Base-by-base conservation (phyloP, 2,888 invertebrate species). In the Meta bourneti region DNA sequence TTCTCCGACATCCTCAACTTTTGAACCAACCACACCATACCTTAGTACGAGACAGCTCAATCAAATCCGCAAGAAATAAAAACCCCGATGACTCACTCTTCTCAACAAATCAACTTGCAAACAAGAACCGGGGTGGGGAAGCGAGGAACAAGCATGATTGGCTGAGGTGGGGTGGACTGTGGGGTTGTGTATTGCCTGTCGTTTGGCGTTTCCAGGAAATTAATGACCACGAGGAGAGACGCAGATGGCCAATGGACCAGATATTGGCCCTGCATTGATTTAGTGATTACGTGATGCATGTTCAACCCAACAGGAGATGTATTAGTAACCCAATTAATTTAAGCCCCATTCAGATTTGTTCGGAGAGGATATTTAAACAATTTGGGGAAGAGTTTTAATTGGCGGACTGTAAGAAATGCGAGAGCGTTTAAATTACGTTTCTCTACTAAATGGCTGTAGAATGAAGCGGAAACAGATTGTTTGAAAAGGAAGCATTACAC, bases 191-290 rank as follows among this genome's bases (percentile, higher is more conserved):
- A 78, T 84, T 69, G 78, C 72, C 61, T 84, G 90, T 90, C 90
- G 84, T 84, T 90, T 80, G 77, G 77, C 19, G 89, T 90, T 90
- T 79, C 72, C 54, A 20, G 77, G 51, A 90, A 84, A 90, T 90
- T 90, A 90, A 90, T 90, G 90, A 11, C 34, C 48, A 75, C 13
- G 51, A 49, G 90, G 90, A 52, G 72, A 61, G 74, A 20, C 78
- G 90, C 90, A 90, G 90, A 79, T 90, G 90, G 84, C 51, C 78
- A 79, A 84, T 84, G 90, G 80, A 84, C 78, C 84, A 79, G 84
- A 84, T 90, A 90, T 90, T 84, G 83, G 90, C 20, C 77, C 78
- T 52, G 61, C 78, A 90, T 90, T 84, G 90, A 90, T 90, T 90
- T 90, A 90, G 84, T 80, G 90, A 90, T 90, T 79, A 90, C 72